Conservation (phyloP, 1,140 invertebrate genomes). For the Aphaenogaster floridana region DNA sequence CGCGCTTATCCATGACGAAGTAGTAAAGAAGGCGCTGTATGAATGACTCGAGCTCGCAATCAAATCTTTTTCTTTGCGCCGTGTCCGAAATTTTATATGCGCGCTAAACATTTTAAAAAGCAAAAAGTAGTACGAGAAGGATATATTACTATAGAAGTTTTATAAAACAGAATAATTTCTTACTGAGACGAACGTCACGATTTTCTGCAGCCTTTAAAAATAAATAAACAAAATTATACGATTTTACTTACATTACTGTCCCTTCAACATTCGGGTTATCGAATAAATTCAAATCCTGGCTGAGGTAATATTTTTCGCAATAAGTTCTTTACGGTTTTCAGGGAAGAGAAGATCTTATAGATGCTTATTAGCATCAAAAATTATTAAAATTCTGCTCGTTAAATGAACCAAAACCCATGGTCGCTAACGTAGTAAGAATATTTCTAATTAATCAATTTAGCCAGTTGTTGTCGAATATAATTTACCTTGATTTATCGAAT, state of each 20-base stretch:
- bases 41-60: slow-evolving; percentile 35
- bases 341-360: too few species aligned
- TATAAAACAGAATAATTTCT: slow-evolving; percentile 1
- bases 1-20: slow-evolving; percentile 11
- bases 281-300: too few species aligned
- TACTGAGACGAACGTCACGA: neutral
- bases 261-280: neutral
- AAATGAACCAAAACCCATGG: too few species aligned
- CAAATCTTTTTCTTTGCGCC: slow-evolving; percentile 29
- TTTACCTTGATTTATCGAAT: too few species aligned
- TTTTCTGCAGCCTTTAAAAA: neutral
- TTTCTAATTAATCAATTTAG: too few species aligned
- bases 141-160: neutral
- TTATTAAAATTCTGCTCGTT: too few species aligned
- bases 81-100: neutral
- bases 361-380: too few species aligned
- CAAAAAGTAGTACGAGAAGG: neutral
- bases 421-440: too few species aligned
- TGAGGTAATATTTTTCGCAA: too few species aligned
- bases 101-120: neutral
- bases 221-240: neutral
- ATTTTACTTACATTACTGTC: neutral
- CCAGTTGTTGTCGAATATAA: too few species aligned
- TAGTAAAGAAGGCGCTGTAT: slow-evolving; percentile 21
- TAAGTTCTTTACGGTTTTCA: too few species aligned